These are phyloP conservation scores for Ctena decussata DNA, from an alignment of 2,888 invertebrate genomes.

Conservation along the genomic window DNA sequence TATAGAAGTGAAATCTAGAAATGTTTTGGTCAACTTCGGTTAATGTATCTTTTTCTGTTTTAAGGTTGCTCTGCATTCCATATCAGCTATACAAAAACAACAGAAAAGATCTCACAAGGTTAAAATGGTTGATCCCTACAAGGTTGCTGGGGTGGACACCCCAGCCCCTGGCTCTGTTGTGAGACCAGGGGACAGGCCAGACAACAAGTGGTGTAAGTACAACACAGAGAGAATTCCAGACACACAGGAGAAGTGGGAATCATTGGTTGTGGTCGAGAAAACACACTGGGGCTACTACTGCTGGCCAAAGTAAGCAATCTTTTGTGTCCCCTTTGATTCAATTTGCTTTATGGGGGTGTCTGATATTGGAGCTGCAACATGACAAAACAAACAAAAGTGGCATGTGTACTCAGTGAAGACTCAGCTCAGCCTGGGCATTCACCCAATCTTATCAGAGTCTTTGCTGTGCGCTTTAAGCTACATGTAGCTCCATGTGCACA, in stretches of 20 bases:
- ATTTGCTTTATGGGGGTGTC: too few species aligned
- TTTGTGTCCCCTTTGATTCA: too few species aligned
- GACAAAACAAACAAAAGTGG: too few species aligned
- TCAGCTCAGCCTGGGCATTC: too few species aligned
- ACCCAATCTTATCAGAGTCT: too few species aligned
- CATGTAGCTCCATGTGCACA: too few species aligned
- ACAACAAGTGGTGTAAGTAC: constrained; percentile 93
- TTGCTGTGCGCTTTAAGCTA: too few species aligned
- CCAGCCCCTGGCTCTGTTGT: constrained; percentile 34
- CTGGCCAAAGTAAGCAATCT: constrained; percentile 87
- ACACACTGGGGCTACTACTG: constrained; percentile 89
- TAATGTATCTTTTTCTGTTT: constrained; percentile 25
- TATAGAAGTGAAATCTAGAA: too few species aligned
- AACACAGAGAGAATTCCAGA: constrained; percentile 89
- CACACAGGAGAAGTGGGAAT: constrained; percentile 92
- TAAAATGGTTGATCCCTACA: constrained; percentile 89
- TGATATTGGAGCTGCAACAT: too few species aligned
- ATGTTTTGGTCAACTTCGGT: too few species aligned
- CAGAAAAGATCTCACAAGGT: constrained; percentile 91
- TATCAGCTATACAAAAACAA: constrained; percentile 91
- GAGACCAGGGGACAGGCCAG: constrained; percentile 89
- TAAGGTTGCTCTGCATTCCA: constrained; percentile 89
- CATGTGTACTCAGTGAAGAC: too few species aligned
- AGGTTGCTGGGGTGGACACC: constrained; percentile 62
- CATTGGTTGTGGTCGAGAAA: constrained; percentile 91